Base-by-base conservation (phyloP, 2,113 vertebrate genomes). In the Campylomormyrus numenius region DNA sequence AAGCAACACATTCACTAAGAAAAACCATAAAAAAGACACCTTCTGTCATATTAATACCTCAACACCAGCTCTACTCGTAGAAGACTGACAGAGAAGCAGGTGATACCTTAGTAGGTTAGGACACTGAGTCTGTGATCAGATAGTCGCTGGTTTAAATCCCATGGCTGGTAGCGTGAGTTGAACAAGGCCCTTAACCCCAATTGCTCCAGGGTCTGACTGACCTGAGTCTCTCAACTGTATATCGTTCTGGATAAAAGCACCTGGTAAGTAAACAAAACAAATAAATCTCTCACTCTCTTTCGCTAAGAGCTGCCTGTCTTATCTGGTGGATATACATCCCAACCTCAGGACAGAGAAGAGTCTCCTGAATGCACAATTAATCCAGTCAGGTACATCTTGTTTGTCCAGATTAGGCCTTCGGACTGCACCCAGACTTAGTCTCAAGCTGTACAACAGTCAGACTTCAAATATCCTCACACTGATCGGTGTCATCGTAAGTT, bases 331-430 rank as follows among this genome's bases (percentile, higher is more conserved):
- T 6, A 10, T 2, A 11, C 17, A 8, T 80, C 88, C 48, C 74
- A 89, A 39, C 77, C 42, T 85, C 89, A 85, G 42, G 84, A 39
- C 50, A 11, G 85, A 46, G 53, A 85, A 86, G 39, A 86, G 70
- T 11, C 83, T 85, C 52, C 39, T 17, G 45, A 45, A 80, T 10
- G 0, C 39, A 35, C 13, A 86, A 35, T 85, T 21, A 89, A 49
- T 85, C 80, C 24, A 4, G 83, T 31, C 35, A 89, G 83, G 52
- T 89, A 24, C n/a, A 27, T 27, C 11, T 86, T 39, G 42, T 89
- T 48, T 85, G 80, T 58, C 80, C n/a, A 48, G 11, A 86, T 87
- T n/a, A 87, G 11, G 50, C 56, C 56, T 48, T 87, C 6, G 49
- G 84, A 17, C 56, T 50, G 84, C 31, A 35, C 9, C 50, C 50